Base-by-base conservation (phyloP, 2,113 vertebrate genomes). In the Hemibagrus wyckioides region DNA sequence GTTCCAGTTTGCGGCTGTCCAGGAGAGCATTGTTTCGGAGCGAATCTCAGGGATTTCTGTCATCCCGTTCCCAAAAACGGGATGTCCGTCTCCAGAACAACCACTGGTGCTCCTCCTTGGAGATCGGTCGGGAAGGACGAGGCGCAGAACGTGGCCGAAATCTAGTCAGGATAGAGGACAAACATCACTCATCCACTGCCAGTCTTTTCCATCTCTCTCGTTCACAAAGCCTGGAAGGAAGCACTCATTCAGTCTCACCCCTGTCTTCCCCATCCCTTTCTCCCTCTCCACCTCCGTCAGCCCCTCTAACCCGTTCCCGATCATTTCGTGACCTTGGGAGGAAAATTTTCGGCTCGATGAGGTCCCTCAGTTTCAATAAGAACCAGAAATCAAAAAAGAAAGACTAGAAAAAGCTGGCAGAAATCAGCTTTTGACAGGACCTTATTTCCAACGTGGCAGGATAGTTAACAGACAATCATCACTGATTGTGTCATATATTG, bases 301-400 rank as follows among this genome's bases (percentile, higher is more conserved):
- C 90, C 50, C 90, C 93, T 76, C 93, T 96, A 39, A 94, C 93
- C 52, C 94, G 96, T 54, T 95, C 96, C 56, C 92, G 93, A 30
- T 96, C 96, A 0, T 93, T 96, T 85, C 94, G 95, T 81, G 96
- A 96, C 90, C 92, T 96, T 85, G 95, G 95, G 61, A 94, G 94
- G 87, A 94, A 92, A 83, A 91, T 96, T 59, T 96, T 96, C 82
- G 94, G 95, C 82, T 96, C 95, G 17, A 93, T 96, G 93, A 93
- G 95, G 89, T 96, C 95, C 0, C 93, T 95, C 6, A 95, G 94
- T 88, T 94, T 95, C 83, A 95, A 87, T 71, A 90, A 94, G 90
- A 92, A 92, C 56, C 94, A 95, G 86, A 91, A 94, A 44, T 91
- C 94, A 19, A 94, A 94, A 90, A 95, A 96, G 91, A 96, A 92